phyloP scores from a whole-genome alignment of 2,888 invertebrate genomes.

The Calliphora vomitoria region DNA sequence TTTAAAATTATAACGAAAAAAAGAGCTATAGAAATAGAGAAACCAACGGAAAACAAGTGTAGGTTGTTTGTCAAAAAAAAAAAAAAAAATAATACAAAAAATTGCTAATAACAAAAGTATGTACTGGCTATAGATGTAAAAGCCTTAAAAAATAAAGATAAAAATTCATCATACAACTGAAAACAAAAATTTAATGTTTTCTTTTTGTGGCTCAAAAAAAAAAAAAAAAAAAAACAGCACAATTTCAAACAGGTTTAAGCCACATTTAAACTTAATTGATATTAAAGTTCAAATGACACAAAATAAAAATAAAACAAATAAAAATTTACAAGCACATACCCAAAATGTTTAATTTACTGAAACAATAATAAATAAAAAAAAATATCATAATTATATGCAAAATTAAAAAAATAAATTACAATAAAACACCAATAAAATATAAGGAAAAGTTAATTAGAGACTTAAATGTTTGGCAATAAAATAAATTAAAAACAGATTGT shows the following conservation, averaged over 20 bases:
- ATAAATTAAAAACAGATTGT: neutral
- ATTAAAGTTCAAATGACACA: constrained; percentile 49
- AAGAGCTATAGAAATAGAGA: neutral
- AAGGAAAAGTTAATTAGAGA: neutral
- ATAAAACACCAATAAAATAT: neutral
- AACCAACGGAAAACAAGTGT: constrained; percentile 41
- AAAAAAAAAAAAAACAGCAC: too few relatives aligned
- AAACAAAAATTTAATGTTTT: constrained; percentile 10
- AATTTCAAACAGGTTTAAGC: constrained; percentile 61
- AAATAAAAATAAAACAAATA: constrained; percentile 18
- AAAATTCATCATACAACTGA: constrained; percentile 8
- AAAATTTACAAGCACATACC: neutral
- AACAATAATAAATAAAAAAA: neutral
- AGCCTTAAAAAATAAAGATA: constrained; percentile 34
- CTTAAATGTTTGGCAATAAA: neutral
- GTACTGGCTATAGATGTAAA: constrained; percentile 5
- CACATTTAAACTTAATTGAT: constrained; percentile 39
- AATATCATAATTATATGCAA: constrained; percentile 4
- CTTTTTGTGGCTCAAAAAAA: neutral
- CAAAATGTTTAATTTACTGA: neutral
- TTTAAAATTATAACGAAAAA: neutral
- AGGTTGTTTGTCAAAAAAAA: constrained; percentile 47
- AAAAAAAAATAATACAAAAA: too few relatives aligned
- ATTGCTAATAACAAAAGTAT: neutral
- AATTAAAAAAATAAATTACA: constrained; percentile 11